Base-by-base conservation (phyloP, 2,888 invertebrate species). In the Thumatha senex region DNA sequence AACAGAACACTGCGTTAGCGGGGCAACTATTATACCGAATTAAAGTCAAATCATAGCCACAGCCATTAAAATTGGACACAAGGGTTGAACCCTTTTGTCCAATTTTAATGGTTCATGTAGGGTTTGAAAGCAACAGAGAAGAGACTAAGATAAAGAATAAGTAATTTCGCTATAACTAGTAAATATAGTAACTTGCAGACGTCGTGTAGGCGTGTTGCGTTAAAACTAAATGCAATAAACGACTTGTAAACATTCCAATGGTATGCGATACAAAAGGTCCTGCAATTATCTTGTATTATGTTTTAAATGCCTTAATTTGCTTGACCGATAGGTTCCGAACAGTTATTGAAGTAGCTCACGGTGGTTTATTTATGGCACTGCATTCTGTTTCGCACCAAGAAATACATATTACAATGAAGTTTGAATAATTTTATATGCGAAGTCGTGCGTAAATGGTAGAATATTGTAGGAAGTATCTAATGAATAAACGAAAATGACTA, bases 251-350 rank as follows among this genome's bases (percentile, higher is more conserved):
- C 70, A 67, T 47, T 63, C 58, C 52, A 62, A 63, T 57, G 63
- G 70, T 61, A 72, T 65, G 68, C 60, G 51, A 63, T 65, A 72
- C 67, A 68, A 72, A 70, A 58, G 61, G 45, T 51, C 46, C 45
- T 49, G 12, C 57, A 60, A 67, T 74, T 70, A 68, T 67, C 55
- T 66, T 56, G 61, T 52, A 65, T 66, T 63, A 58, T 40, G 33
- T 62, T 60, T 61, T 66, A 61, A 69, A 67, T 58, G 57, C 49
- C 48, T 61, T 61, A 67, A 68, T 61, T 67, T 61, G 45, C 53
- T 56, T 61, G 61, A 61, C 64, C 57, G 47, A 54, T 49, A 31
- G 15, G 29, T 34, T 49, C 35, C 51, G 49, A 36, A 33, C 24
- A 35, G 39, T 51, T 43, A 58, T 53, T 43, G 33, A 65, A 48